Base-by-base conservation (phyloP, 1,140 invertebrate genomes). In the Ostrea edulis region DNA sequence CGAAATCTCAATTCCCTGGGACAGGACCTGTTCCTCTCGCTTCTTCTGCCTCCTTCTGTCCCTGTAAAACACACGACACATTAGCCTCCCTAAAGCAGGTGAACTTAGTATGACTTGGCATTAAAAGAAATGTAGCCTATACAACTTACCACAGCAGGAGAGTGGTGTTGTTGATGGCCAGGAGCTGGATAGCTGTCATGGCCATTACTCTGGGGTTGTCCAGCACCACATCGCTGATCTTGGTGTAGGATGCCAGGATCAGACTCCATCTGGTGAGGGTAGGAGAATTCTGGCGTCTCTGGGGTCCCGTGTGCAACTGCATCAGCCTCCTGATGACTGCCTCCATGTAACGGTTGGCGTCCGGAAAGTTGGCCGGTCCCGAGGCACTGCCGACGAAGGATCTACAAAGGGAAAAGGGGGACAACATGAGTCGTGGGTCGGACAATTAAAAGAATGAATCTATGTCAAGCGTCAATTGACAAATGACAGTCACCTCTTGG, bases 221-320 rank as follows among this genome's bases (percentile, higher is more conserved):
- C 44, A 44, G 17, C 44, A 82, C 81, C 7, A 82, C 44, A 14
- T 82, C 44, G 8, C 81, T 51, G 81, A 82, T 82, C 52, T 22
- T 82, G 81, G 51, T 82, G 81, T 82, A 82, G 14, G 81, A 9
- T n/a, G 44, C n/a, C n/a, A n/a, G n/a, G n/a, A n/a, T n/a, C n/a
- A n/a, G n/a, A n/a, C n/a, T n/a, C n/a, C n/a, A n/a, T n/a, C 44
- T 8, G 0, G 52, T 14, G 14, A 9, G 52, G 52, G 35, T 17
- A 51, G 35, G 35, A 82, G 12, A 29, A 20, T 14, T 20, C 17
- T 8, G 44, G 17, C 11, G 52, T 77, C 54, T 77, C 11, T 51
- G 8, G 35, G 12, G 25, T 14, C 12, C 29, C 0, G 2, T 5
- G 81, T 11, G 4, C 35, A 14, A 44, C n/a, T 20, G n/a, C 8